Evolutionary conservation across 2,113 vertebrate genomes (phyloP), one percentile per base, ranked within the genome.

Genomic region (Puffinus mauretanicus): DNA sequence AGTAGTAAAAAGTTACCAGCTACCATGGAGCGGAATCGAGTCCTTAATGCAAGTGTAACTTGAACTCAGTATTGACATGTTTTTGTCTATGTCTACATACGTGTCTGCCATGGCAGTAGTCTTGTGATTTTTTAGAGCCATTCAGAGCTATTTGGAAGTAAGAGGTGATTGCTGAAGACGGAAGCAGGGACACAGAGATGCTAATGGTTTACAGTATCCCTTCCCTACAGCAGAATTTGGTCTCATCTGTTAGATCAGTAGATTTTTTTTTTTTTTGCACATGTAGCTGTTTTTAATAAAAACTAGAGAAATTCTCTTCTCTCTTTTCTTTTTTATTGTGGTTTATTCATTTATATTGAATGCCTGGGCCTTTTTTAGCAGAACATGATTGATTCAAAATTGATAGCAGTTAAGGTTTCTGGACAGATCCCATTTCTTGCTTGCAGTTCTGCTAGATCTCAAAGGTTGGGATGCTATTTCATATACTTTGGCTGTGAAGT

Each of bases 21-120:
- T 88, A 51, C 30, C 5, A 6, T 36, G 44, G 13, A 81, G 24
- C 1, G 2, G 66, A 85, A 75, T 12, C 0, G 0, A 51, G 44
- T 88, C 60, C 40, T 82, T 61, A 70, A 38, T 51, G 29, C 21
- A 40, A 40, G 6, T 27, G 22, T 82, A 60, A 65, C 60, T 69
- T 51, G 64, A 81, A 60, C n/a, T 90, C 2, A 3, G 14, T 42
- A 16, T 21, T 64, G 32, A 7, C 22, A 2, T 61, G 9, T 0
- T 69, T 87, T 70, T 90, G 17, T 61, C 19, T 24, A 2, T 60
- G 54, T 40, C 22, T 11, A 16, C 22, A 16, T 38, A 22, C 30
- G 7, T 22, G 22, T 79, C 55, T 90, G 64, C 25, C 16, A 5
- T 5, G 22, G 25, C 58, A 86, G 16, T 47, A 47, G 46, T n/a